These are phyloP conservation scores for Phyllostomus hastatus DNA, from an alignment of 2,113 vertebrate species.

Conservation along the genomic window DNA sequence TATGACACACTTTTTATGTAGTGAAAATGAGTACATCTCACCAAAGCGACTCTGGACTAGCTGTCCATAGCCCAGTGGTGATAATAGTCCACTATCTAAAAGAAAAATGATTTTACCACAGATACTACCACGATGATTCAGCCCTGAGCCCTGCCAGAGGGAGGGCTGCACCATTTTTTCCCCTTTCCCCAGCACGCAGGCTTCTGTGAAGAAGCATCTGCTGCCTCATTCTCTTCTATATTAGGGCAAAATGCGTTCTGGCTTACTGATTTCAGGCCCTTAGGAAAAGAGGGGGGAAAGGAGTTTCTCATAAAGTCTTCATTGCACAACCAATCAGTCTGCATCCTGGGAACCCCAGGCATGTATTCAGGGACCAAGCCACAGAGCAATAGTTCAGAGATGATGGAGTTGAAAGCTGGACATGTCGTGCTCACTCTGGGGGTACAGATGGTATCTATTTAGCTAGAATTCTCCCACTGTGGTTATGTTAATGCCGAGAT, in stretches of 20 bases:
- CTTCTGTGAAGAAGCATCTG: slow-evolving; percentile 66
- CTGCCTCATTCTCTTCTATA: slow-evolving; percentile 78
- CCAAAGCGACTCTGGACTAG: slow-evolving; percentile 48
- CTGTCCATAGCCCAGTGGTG: slow-evolving; percentile 54
- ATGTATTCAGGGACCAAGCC: slow-evolving; percentile 12
- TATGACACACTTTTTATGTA: slow-evolving; percentile 12
- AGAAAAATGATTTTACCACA: slow-evolving; percentile 63
- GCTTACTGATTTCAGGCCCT: slow-evolving; percentile 72
- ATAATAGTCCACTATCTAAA: slow-evolving; percentile 67
- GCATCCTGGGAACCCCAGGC: slow-evolving; percentile 77
- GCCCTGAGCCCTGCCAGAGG: slow-evolving; percentile 53
- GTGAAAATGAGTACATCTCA: slow-evolving; percentile 3
- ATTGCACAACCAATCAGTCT: slow-evolving; percentile 75
- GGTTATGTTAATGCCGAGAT: slow-evolving; percentile 68
- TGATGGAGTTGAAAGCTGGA: slow-evolving; percentile 57
- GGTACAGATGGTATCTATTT: slow-evolving; percentile 78
- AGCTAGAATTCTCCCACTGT: slow-evolving; percentile 72
- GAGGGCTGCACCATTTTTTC: not conserved
- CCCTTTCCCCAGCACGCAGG: slow-evolving; percentile 8
- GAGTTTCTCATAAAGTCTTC: slow-evolving; percentile 78
- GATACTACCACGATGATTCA: slow-evolving; percentile 67
- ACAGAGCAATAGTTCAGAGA: slow-evolving; percentile 58
- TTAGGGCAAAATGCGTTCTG: slow-evolving; percentile 79
- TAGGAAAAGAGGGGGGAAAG: slow-evolving; percentile 47
- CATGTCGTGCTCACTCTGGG: slow-evolving; percentile 50